phyloP scores from a whole-genome alignment of 2,888 invertebrate species.

The Calliscelio sp. region DNA sequence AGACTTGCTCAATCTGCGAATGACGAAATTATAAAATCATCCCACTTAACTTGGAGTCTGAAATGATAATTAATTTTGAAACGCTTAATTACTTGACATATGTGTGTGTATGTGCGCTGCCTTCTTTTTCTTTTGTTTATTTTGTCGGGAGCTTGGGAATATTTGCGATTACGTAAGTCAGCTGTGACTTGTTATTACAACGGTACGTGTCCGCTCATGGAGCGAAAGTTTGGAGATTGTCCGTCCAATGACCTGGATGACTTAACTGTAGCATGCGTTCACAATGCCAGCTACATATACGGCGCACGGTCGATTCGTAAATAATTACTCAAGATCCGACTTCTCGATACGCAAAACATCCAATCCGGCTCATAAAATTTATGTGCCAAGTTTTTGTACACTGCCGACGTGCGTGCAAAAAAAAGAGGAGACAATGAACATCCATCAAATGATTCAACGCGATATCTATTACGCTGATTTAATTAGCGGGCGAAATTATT shows the following conservation, averaged over 20 bases:
- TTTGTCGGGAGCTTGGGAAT: constrained; percentile 64
- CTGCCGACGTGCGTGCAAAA: constrained; percentile 6
- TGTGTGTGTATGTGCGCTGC: too few relatives aligned
- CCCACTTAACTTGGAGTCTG: too few relatives aligned
- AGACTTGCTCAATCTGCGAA: too few relatives aligned
- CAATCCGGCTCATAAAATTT: constrained; percentile 57
- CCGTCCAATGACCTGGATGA: constrained; percentile 72
- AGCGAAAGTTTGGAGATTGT: constrained; percentile 75
- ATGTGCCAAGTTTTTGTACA: constrained; percentile 51
- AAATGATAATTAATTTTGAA: constrained; percentile 54
- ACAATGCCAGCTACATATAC: constrained; percentile 66
- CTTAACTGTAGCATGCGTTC: constrained; percentile 70
- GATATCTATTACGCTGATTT: constrained; percentile 62
- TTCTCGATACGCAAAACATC: constrained; percentile 63
- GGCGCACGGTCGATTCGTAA: constrained; percentile 53
- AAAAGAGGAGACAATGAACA: constrained; percentile 60
- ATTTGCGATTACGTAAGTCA: constrained; percentile 64
- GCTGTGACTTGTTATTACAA: constrained; percentile 69
- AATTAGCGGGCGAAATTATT: constrained; percentile 45
- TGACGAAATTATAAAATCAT: too few relatives aligned
- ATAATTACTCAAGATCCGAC: constrained; percentile 68
- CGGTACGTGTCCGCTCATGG: constrained; percentile 73
- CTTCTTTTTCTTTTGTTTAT: constrained; percentile 58
- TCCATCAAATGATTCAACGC: constrained; percentile 57
- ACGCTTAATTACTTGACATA: constrained; percentile 42